Evolutionary conservation across 1,140 invertebrate species (phyloP), one percentile per base, ranked within the genome.

Genomic region (Pseudomyrmex gracilis): DNA sequence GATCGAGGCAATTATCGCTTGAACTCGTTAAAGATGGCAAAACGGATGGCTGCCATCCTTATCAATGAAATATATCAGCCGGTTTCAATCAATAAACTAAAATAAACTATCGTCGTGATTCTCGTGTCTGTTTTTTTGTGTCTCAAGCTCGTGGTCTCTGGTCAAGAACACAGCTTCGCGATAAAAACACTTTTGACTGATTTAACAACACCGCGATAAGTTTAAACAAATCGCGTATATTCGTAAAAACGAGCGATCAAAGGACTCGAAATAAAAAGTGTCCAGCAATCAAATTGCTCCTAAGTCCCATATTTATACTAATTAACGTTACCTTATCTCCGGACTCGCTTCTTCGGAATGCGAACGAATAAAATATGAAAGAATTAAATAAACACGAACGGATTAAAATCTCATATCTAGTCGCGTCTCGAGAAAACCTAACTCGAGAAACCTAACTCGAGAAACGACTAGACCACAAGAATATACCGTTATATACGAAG

Each of bases 51-150:
- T 20, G 63, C n/a, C 17, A 12, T 34, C 8, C 49, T 47, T 57
- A 67, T 78, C 64, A 68, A 70, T 78, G 64, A 70, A 24, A 70
- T 70, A 70, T 70, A 78, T 78, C 76, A 70, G 22, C 51, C 43
- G 17, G 53, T 13, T 51, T 51, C 34, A 34, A 51, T 51, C 13
- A 13, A 51, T 34, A n/a, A 49, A 7, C 34, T 34, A 34, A 2
- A 13, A 51, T 34, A n/a, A 49, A 7, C 34, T 34, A 34, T 34
- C 34, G 7, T 9, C 76, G 51, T 2, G 53, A 68, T 66, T 60
- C 64, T 24, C 5, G 5, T 45, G 22, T 53, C 12, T 51, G 47
- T 80, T 58, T 49, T 57, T 49, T 49, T 53, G 53, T 22, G 10
- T 17, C 17, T 71, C 51, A 22, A 55, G 47, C 22, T 34, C n/a